Evolutionary conservation across 30 jellyfish, hydroid and myxozoan genomes (phyloP), one percentile per base, ranked within the genome.

Genomic region (Cassiopea andromeda): DNA sequence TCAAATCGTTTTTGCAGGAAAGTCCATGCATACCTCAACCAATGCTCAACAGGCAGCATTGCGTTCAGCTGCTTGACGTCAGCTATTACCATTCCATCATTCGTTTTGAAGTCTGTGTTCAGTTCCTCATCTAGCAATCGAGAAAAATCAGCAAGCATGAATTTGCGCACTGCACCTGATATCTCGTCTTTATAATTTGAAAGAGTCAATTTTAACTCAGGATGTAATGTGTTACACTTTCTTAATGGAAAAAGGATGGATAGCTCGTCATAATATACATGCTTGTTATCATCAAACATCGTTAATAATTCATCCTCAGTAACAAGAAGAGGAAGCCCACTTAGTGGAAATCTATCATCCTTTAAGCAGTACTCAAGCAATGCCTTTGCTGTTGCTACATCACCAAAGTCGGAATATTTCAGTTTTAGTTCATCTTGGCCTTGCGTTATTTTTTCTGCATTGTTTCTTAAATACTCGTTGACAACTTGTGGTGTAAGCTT

Each of bases 261-360:
- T 0, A 80, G 89, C 2, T 88, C 69, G 1, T 94, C 82, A 43
- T 46, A 93, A 75, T 48, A 93, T 43, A 78, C 87, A 46, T 14
- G 48, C 48, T 67, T 77, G 14, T 64, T 27, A 17, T 64, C 64
- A 46, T 85, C 61, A 70, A 93, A 87, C 44, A 19, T 17, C 18
- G 87, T 50, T 72, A 93, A 66, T 15, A 44, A 10, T 19, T 69
- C 89, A 78, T 93, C 94, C 54, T 89, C 97, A 16, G 90, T 64
- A 19, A 93, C 80, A 19, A 94, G 87, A 64, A 93, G 92, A 1
- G 98, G 98, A 7, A 93, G 54, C 19, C 91, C 97, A 15, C 87
- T 84, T 8, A 93, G 89, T 43, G 12, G 27, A 38, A 69, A 19
- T 27, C 44, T 58, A 46, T 82, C 93, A 47, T 67, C 68, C 16